Percentiles rank a stretch among this genome's conserved stretches.
Conservation (phyloP, 1,140 invertebrate species). For the Cydia splendana region DNA sequence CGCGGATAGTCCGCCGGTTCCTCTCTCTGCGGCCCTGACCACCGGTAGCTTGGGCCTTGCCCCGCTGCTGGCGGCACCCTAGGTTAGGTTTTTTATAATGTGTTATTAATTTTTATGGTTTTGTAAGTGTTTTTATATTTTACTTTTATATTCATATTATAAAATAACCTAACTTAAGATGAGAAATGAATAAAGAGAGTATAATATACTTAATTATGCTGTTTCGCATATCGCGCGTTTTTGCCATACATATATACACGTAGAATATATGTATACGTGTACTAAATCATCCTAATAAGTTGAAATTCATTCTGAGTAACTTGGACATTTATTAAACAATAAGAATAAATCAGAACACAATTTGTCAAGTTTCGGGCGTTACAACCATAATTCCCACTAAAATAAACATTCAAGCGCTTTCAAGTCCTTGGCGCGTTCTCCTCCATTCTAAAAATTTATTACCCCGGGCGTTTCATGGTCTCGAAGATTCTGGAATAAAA, state of each 20-base stretch:
- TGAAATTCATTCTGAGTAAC: background rate
- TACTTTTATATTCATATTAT: too few relatives aligned
- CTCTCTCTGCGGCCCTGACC: too few relatives aligned
- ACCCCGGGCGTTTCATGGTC: slow-evolving; percentile 3
- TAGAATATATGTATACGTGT: too few relatives aligned
- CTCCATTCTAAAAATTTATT: slow-evolving; percentile 20
- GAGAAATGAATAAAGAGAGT: too few relatives aligned
- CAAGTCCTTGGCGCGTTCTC: slow-evolving; percentile 25
- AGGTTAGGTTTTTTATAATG: too few relatives aligned
- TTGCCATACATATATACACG: background rate
- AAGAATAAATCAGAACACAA: background rate
- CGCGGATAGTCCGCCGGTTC: too few relatives aligned
- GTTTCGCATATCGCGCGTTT: background rate
- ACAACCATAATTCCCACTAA: slow-evolving; percentile 25
- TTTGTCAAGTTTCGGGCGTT: slow-evolving; percentile 10
- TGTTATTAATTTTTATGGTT: too few relatives aligned
- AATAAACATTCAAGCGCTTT: slow-evolving; percentile 24
- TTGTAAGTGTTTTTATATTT: too few relatives aligned
- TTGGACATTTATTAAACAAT: background rate
- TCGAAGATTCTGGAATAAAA: slow-evolving; percentile 18
- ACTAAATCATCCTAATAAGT: background rate
- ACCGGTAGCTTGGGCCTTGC: too few relatives aligned
- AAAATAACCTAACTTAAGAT: too few relatives aligned
- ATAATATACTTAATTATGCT: too few relatives aligned
- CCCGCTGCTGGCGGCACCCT: too few relatives aligned